phyloP scores from a whole-genome alignment of 2,113 vertebrate genomes.

The Myotis brandtii region DNA sequence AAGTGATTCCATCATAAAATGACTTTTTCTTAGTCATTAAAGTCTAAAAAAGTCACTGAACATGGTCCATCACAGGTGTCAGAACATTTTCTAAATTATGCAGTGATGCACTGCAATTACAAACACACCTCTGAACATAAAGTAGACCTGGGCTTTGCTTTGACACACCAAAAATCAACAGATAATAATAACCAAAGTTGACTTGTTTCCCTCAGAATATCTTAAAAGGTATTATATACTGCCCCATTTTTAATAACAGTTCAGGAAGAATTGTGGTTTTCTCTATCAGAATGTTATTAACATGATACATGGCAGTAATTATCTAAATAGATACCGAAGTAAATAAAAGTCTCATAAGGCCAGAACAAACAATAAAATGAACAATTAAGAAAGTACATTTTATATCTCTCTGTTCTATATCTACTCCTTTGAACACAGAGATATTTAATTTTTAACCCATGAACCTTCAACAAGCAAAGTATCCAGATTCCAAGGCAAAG shows the following conservation, averaged over 20 bases:
- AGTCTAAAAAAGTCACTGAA: conserved; percentile 66
- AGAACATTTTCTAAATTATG: conserved; percentile 52
- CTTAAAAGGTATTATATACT: background rate
- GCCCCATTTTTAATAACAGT: conserved; percentile 6
- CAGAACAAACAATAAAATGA: conserved; percentile 42
- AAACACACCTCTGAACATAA: conserved; percentile 41
- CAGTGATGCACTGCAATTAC: conserved; percentile 4
- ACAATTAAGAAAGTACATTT: conserved; percentile 39
- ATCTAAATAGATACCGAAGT: conserved; percentile 15
- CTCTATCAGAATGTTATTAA: conserved; percentile 54
- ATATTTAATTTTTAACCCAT: conserved; percentile 34
- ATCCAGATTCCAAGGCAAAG: background rate
- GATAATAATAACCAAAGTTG: conserved; percentile 36
- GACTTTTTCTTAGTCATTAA: conserved; percentile 72
- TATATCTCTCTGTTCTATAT: background rate
- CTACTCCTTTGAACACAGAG: conserved; percentile 22
- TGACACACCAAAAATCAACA: conserved; percentile 24
- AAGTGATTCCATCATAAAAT: conserved; percentile 31
- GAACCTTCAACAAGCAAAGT: background rate
- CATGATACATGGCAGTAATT: conserved; percentile 31
- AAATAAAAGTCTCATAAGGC: conserved; percentile 34
- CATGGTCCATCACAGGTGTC: conserved; percentile 39
- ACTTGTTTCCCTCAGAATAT: conserved; percentile 24
- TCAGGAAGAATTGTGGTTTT: background rate
- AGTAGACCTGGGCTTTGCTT: conserved; percentile 32